Conservation (phyloP, 2,888 invertebrate genomes). For the Euplexia lucipara region DNA sequence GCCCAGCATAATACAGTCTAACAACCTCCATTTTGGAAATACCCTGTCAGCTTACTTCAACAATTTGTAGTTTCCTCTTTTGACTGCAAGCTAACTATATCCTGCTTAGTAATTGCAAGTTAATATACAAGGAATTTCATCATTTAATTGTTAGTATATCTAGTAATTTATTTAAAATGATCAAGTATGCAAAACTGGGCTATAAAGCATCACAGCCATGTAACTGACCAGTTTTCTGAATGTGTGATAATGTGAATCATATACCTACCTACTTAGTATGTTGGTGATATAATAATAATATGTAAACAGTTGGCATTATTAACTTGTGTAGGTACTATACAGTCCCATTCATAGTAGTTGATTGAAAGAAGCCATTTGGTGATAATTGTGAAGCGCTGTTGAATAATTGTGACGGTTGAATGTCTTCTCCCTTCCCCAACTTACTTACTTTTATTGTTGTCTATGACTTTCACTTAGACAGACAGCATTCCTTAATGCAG, state of each 20-base stretch:
- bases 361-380: conserved; percentile 42
- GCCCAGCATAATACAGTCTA: conserved; percentile 17
- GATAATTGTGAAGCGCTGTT: conserved; percentile 23
- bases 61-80: conserved; percentile 33
- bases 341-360: conserved; percentile 24
- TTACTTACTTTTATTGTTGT: conserved; percentile 35
- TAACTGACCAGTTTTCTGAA: conserved; percentile 15
- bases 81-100: conserved; percentile 9
- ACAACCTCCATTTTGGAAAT: conserved; percentile 55
- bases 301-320: conserved; percentile 39
- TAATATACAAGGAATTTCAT: conserved; percentile 16
- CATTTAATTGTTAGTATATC: no score
- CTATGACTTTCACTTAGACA: conserved; percentile 34
- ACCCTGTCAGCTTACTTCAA: conserved; percentile 35
- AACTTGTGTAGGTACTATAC: conserved; percentile 8
- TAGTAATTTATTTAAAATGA: conserved; percentile 7
- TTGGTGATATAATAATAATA: conserved; percentile 40
- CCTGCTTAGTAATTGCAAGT: conserved; percentile 16
- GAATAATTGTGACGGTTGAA: conserved; percentile 19
- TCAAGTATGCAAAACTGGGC: conserved; percentile 5
- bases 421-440: conserved; percentile 28
- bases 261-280: conserved; percentile 9
- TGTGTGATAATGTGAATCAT: conserved; percentile 21
- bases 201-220: conserved; percentile 2
- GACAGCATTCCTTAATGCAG: not conserved